Conservation (phyloP, 64 coral and sea anemone species). For the Anthopleura sola region DNA sequence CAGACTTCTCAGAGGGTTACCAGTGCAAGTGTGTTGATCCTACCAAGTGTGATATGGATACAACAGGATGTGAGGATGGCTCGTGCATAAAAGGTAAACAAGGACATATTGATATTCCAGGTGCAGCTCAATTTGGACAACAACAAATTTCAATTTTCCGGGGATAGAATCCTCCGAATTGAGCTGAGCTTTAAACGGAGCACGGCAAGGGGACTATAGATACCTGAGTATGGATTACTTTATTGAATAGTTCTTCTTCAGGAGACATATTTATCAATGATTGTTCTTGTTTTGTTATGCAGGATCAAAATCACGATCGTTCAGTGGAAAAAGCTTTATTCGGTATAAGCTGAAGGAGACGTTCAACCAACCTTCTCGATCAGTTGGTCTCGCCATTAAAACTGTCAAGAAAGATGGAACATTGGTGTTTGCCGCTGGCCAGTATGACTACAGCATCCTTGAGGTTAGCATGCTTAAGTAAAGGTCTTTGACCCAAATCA, state of each 20-base stretch:
- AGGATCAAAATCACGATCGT: constrained; percentile 66
- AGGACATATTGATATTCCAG: not conserved
- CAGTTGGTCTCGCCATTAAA: constrained; percentile 74
- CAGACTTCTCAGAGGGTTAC: constrained; percentile 69
- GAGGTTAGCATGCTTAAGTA: constrained; percentile 58
- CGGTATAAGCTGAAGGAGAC: constrained; percentile 70
- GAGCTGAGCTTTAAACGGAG: too few relatives aligned
- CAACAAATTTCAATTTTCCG: too few relatives aligned
- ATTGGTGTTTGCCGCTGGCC: constrained; percentile 85
- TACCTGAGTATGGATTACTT: too few relatives aligned
- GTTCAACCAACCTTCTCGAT: constrained; percentile 76
- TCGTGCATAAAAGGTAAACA: constrained; percentile 77
- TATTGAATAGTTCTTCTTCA: too few relatives aligned
- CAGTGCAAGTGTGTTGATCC: constrained; percentile 75
- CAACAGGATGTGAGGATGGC: constrained; percentile 59
- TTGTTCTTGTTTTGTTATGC: not conserved
- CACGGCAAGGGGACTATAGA: too few relatives aligned
- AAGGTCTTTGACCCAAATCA: too few relatives aligned
- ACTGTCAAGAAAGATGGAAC: constrained; percentile 75
- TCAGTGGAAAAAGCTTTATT: constrained; percentile 69
- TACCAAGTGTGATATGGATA: constrained; percentile 59
- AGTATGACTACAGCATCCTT: constrained; percentile 91
- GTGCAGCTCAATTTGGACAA: too few relatives aligned
- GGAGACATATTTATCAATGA: not conserved
- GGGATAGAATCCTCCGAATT: too few relatives aligned